Conservation (phyloP, 2,797 vertebrate genomes). For the Centropyge bicolor region DNA sequence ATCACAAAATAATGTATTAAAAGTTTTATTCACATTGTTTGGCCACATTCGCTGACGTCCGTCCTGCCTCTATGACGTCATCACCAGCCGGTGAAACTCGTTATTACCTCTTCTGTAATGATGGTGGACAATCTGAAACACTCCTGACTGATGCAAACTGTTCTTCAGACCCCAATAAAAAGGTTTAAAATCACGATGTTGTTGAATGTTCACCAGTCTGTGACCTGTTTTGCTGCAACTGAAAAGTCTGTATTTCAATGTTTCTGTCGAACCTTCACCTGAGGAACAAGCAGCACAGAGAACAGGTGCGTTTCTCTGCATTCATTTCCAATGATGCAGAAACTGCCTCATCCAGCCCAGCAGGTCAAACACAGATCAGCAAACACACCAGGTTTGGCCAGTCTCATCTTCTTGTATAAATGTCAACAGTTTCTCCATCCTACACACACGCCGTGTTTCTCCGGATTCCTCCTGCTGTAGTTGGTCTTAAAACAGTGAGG, state of each 20-base stretch:
- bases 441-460: not conserved
- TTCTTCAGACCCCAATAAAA: not conserved
- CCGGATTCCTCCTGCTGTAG: not conserved
- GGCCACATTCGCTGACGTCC: no score
- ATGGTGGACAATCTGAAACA: no score
- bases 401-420: not conserved
- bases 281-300: not conserved
- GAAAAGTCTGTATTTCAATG: not conserved
- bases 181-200: not conserved
- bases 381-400: not conserved
- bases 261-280: not conserved
- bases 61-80: no score
- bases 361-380: not conserved
- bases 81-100: no score
- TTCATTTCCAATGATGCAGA: not conserved
- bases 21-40: no score
- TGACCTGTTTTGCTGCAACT: not conserved
- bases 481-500: not conserved
- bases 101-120: no score
- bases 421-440: not conserved
- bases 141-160: not conserved
- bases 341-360: not conserved
- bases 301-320: not conserved
- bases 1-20: no score
- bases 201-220: not conserved